These are phyloP conservation scores for Dolichomitus sp. DNA, from an alignment of 2,888 invertebrate genomes.

Conservation along the genomic window DNA sequence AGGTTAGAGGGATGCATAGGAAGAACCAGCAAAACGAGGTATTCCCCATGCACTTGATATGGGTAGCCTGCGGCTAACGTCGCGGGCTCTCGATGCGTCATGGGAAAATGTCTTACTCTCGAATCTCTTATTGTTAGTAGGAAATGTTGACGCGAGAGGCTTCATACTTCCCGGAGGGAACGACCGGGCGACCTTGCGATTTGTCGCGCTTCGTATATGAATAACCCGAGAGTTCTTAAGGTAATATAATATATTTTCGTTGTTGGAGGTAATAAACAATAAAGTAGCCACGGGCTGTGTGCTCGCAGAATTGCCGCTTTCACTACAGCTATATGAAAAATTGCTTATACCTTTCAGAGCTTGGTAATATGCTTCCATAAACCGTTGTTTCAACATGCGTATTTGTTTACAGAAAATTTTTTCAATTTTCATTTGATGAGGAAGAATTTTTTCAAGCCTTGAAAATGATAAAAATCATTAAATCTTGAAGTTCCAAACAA, in stretches of 20 bases:
- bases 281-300: not conserved
- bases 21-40: slow-evolving; percentile 36
- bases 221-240: slow-evolving; percentile 38
- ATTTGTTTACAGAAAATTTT: too few species aligned
- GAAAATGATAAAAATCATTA: too few species aligned
- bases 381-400: too few species aligned
- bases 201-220: slow-evolving; percentile 13
- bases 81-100: slow-evolving; percentile 49
- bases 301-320: not conserved
- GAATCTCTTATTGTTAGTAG: not conserved
- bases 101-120: slow-evolving; percentile 32
- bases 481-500: too few species aligned
- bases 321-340: not conserved
- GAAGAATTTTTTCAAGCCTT: too few species aligned
- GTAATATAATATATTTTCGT: not conserved
- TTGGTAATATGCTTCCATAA: too few species aligned
- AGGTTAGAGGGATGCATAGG: not conserved
- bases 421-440: too few species aligned
- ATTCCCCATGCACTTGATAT: slow-evolving; percentile 30
- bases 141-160: slow-evolving; percentile 35
- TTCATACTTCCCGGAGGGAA: slow-evolving; percentile 36
- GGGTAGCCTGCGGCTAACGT: not conserved
- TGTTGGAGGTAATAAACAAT: not conserved
- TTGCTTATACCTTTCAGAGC: too few species aligned
- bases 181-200: slow-evolving; percentile 40